phyloP scores from a whole-genome alignment of 2,113 vertebrate species.

The Sturnira hondurensis region DNA sequence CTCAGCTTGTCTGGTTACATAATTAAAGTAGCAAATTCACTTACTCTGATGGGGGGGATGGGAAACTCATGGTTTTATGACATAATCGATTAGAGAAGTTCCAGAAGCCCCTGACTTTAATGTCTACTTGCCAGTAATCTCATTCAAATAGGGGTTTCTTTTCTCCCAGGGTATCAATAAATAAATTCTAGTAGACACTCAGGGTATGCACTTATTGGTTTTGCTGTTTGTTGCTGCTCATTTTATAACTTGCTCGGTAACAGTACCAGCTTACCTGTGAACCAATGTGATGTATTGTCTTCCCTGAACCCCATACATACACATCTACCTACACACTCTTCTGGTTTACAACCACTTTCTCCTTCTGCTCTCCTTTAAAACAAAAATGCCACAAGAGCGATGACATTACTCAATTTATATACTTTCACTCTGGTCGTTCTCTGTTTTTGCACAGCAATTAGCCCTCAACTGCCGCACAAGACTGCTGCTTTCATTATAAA shows the following conservation, averaged over 20 bases:
- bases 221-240: background rate
- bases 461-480: background rate
- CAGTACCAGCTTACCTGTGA: background rate
- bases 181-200: background rate
- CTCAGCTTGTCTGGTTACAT: background rate
- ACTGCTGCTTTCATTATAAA: background rate
- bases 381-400: background rate
- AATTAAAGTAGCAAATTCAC: constrained; percentile 39
- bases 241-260: background rate
- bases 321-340: background rate
- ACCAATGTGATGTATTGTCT: background rate
- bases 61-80: background rate
- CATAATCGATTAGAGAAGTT: background rate
- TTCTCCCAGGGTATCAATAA: background rate
- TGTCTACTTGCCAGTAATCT: background rate
- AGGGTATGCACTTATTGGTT: background rate
- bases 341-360: background rate
- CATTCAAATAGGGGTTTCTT: background rate
- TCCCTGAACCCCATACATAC: background rate
- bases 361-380: background rate
- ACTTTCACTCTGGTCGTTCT: background rate
- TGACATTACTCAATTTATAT: background rate
- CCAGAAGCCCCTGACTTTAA: background rate
- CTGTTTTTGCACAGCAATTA: background rate
- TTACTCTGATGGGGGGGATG: background rate